A percentile compares a stretch with the other conserved stretches of the same genome.
Conservation (phyloP, 1,140 invertebrate species). For the Leptinotarsa defecta region DNA sequence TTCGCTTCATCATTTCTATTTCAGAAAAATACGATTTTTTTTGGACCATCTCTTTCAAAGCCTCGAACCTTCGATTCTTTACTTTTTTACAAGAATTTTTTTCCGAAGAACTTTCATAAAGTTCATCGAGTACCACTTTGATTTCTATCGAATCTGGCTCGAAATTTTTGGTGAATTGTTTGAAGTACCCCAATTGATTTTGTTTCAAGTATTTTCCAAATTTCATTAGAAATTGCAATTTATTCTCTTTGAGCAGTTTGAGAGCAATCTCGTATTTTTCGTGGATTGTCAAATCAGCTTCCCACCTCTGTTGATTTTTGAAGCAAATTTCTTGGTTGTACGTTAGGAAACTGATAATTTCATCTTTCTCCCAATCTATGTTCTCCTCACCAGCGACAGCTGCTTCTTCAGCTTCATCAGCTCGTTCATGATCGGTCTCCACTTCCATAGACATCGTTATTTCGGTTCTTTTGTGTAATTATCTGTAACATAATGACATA, state of each 20-base stretch:
- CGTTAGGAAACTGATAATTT: constrained; percentile 42
- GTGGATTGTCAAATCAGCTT: constrained; percentile 68
- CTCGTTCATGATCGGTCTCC: background rate
- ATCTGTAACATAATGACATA: too few species aligned
- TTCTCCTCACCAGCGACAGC: background rate
- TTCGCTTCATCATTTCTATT: constrained; percentile 88
- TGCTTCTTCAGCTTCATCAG: constrained; percentile 1
- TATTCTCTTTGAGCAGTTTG: constrained; percentile 68
- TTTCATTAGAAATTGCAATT: constrained; percentile 70
- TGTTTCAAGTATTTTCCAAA: constrained; percentile 75
- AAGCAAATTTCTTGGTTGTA: constrained; percentile 43
- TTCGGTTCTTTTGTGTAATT: background rate
- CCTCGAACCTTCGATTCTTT: constrained; percentile 68
- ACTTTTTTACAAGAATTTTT: constrained; percentile 70
- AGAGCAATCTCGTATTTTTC: constrained; percentile 74
- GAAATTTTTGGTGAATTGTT: constrained; percentile 50
- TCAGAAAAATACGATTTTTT: constrained; percentile 86
- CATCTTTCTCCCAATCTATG: constrained; percentile 29
- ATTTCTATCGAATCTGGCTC: constrained; percentile 62
- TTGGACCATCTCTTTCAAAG: constrained; percentile 73
- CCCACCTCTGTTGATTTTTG: constrained; percentile 71
- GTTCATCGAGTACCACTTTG: constrained; percentile 63
- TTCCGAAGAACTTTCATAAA: constrained; percentile 62
- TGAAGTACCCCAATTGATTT: constrained; percentile 73
- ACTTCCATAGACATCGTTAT: constrained; percentile 5